Percentiles rank a stretch among this genome's conserved stretches.
These are phyloP conservation scores for Drosophila mimetica DNA, from an alignment of 2,888 invertebrate species.

Conservation along the genomic window DNA sequence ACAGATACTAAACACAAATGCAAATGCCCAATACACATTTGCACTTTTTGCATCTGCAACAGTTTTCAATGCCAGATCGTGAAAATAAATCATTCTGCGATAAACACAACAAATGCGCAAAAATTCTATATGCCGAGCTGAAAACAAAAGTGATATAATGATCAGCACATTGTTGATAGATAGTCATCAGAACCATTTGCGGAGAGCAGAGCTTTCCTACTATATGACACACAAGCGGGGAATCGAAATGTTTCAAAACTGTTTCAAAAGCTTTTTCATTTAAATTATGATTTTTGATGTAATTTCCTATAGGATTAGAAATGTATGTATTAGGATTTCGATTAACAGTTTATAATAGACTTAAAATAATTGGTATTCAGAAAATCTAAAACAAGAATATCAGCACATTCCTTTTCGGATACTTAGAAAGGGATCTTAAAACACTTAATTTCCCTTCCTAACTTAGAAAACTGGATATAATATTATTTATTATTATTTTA, in stretches of 20 bases:
- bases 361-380: too few species aligned
- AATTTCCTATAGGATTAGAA: too few species aligned
- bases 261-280: background rate
- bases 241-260: background rate
- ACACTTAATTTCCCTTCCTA: too few species aligned
- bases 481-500: too few species aligned
- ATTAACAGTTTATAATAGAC: too few species aligned
- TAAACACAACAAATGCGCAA: constrained; percentile 3
- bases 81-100: constrained; percentile 23
- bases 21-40: constrained; percentile 16
- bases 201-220: background rate
- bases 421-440: too few species aligned
- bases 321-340: too few species aligned
- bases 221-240: background rate
- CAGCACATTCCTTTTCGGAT: too few species aligned
- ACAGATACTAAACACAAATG: constrained; percentile 11
- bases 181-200: background rate
- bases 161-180: constrained; percentile 4
- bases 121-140: background rate
- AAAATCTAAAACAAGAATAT: too few species aligned
- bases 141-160: constrained; percentile 44
- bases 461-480: too few species aligned
- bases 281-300: too few species aligned
- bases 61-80: constrained; percentile 30
- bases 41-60: constrained; percentile 35